Evolutionary conservation across 2,797 vertebrate species (phyloP), one percentile per base, ranked within the genome.

Genomic region (Chaetophractus vellerosus): DNA sequence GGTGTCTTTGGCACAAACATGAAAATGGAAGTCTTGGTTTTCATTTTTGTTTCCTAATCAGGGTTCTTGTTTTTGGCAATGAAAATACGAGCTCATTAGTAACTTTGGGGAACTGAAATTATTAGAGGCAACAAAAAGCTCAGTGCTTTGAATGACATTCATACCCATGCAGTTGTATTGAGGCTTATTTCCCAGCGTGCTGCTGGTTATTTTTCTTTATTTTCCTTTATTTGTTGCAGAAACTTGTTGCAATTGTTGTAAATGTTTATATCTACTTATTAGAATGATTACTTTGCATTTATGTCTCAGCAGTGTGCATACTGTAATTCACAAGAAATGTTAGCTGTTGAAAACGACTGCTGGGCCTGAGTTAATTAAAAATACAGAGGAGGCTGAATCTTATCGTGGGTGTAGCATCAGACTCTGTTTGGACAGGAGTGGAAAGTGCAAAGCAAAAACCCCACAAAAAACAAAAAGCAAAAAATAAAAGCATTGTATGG

Each of bases 181-280:
- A 96, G 96, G 83, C 55, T 95, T 74, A 82, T 92, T 95, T 96
- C 91, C 92, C 89, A 84, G 89, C 80, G 93, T 93, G 31, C 86
- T 83, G 84, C 78, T 96, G 61, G 55, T 92, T 97, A 88, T 93
- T 97, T 97, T 96, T 96, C 91, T 97, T 96, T 95, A 48, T 96
- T 91, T 69, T 83, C 66, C 57, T 45, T 93, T 94, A 96, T 96
- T 97, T 97, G 96, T 96, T 97, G 83, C 80, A 93, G 45, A 86
- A 84, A 95, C 93, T 96, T 95, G 95, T 96, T 97, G 92, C 95
- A 95, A 97, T 97, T 97, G 95, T 97, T 97, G 90, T 96, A 93
- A 97, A 96, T 97, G 97, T 96, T 98, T 97, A 81, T 96, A 95
- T 96, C 89, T 96, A 96, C 96, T 97, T 97, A 98, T 97, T 97